phyloP scores from a whole-genome alignment of 2,113 vertebrate species.

The Elephantulus edwardii region DNA sequence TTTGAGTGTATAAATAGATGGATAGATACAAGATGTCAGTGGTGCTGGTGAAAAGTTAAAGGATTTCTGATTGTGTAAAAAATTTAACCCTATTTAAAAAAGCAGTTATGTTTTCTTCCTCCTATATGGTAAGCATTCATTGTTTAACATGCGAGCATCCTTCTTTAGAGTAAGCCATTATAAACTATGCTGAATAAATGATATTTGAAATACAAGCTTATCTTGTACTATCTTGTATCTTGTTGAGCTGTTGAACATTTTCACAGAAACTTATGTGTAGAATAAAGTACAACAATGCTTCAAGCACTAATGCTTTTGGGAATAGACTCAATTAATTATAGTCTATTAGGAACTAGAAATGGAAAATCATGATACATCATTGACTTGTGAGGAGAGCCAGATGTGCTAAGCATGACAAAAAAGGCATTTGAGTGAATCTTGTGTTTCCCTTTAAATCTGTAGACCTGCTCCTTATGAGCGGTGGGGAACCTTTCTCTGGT shows the following conservation, averaged over 20 bases:
- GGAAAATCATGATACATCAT: background rate
- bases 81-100: background rate
- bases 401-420: background rate
- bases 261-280: background rate
- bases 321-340: background rate
- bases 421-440: background rate
- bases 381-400: background rate
- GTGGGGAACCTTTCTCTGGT: background rate
- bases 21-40: background rate
- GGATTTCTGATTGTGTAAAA: background rate
- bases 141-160: background rate
- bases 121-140: background rate
- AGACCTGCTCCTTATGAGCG: background rate
- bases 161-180: background rate
- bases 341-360: background rate
- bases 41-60: background rate
- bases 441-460: background rate
- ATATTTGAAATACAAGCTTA: background rate
- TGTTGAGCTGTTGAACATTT: slow-evolving; percentile 13
- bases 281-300: background rate
- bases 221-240: too few relatives aligned
- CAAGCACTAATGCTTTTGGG: background rate
- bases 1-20: background rate
- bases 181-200: background rate
- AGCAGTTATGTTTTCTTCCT: background rate